phyloP scores from a whole-genome alignment of 2,113 vertebrate species.

The Aix galericulata region DNA sequence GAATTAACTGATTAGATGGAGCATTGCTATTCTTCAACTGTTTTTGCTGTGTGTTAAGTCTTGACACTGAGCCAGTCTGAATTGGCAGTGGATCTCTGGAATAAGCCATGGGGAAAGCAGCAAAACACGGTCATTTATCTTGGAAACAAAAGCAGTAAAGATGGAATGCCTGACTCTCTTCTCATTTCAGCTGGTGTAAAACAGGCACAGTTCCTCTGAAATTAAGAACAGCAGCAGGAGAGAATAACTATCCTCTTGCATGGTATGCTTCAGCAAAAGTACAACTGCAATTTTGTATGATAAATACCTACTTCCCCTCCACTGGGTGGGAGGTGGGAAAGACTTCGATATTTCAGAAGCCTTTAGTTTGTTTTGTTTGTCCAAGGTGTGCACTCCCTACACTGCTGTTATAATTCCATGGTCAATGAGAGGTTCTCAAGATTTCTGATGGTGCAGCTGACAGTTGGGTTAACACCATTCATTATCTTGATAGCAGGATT shows the following conservation, averaged over 20 bases:
- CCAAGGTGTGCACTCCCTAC: background rate
- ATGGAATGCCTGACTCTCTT: slow-evolving; percentile 11
- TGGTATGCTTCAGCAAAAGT: background rate
- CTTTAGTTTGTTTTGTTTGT: background rate
- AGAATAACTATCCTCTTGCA: background rate
- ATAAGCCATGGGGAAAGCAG: slow-evolving; percentile 16
- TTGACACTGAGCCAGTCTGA: slow-evolving; percentile 38
- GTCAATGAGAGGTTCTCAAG: background rate
- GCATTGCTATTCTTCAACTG: background rate
- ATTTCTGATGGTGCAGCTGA: background rate
- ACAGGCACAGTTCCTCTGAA: background rate
- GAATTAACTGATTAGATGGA: background rate
- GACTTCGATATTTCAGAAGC: background rate
- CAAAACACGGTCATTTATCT: slow-evolving; percentile 59
- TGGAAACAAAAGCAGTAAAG: slow-evolving; percentile 45
- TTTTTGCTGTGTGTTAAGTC: slow-evolving; percentile 30
- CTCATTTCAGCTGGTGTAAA: background rate
- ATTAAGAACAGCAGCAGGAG: background rate
- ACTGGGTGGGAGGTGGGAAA: background rate
- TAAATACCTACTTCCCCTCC: background rate
- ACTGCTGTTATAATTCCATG: background rate
- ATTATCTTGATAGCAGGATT: background rate
- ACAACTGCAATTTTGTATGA: background rate
- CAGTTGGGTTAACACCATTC: background rate
- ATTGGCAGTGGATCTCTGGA: slow-evolving; percentile 47